These are phyloP conservation scores for Zonitis immaculata DNA, from an alignment of 2,888 invertebrate species.

Conservation along the genomic window DNA sequence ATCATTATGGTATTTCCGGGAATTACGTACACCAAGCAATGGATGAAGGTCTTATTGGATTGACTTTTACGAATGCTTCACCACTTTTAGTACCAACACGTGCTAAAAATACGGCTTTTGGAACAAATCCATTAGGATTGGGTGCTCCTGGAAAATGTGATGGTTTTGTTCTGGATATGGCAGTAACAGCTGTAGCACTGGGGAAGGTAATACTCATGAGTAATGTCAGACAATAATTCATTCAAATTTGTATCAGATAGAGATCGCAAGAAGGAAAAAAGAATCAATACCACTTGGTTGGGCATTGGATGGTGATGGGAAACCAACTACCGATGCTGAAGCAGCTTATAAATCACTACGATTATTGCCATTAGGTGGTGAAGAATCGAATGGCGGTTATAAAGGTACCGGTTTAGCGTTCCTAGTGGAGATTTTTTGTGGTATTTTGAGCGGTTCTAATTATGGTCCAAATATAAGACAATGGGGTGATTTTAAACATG, in stretches of 20 bases:
- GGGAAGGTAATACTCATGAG: conserved; percentile 88
- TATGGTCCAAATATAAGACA: conserved; percentile 22
- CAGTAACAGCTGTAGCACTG: conserved; percentile 85
- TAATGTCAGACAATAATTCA: too few relatives aligned
- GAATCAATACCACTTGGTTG: conserved; percentile 77
- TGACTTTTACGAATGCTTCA: conserved; percentile 85
- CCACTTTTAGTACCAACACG: conserved; percentile 72
- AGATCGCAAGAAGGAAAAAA: conserved; percentile 73
- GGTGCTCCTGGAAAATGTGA: conserved; percentile 69
- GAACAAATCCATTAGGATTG: conserved; percentile 84
- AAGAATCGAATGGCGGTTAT: conserved; percentile 69
- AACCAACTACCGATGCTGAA: conserved; percentile 67
- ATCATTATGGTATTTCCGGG: conserved; percentile 81
- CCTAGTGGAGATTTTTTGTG: conserved; percentile 83
- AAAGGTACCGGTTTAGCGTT: conserved; percentile 83
- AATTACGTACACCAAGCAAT: conserved; percentile 75
- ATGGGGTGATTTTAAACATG: conserved; percentile 27
- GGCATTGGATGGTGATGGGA: conserved; percentile 63
- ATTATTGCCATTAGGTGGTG: conserved; percentile 70
- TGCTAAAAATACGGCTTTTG: conserved; percentile 52
- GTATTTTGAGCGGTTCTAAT: conserved; percentile 63
- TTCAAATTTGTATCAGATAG: conserved; percentile 56
- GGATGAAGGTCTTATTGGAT: conserved; percentile 69
- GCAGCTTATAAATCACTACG: conserved; percentile 63
- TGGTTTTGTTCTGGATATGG: conserved; percentile 87